These are phyloP conservation scores for Drosophila navojoa DNA, from an alignment of 1,140 invertebrate genomes.

Conservation along the genomic window DNA sequence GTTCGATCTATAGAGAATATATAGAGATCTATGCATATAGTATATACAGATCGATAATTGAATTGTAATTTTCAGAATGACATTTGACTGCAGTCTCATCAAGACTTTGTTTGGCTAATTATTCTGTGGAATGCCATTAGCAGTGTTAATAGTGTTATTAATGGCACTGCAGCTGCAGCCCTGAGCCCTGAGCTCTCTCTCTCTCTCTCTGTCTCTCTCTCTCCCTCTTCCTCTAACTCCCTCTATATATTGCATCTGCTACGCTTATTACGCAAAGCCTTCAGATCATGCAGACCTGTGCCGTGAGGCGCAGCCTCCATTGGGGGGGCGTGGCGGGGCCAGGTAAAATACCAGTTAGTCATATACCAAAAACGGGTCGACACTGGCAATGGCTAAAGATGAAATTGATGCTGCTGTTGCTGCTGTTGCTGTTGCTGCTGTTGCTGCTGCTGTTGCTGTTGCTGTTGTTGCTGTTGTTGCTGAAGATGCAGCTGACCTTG, in stretches of 20 bases:
- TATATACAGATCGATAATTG: not conserved
- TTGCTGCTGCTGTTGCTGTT: not conserved
- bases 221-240: too few relatives aligned
- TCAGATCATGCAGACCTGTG: not conserved
- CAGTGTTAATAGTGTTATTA: constrained; percentile 36
- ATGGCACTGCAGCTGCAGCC: constrained; percentile 45
- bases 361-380: constrained; percentile 47
- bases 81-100: constrained; percentile 27
- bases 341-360: constrained; percentile 68
- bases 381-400: constrained; percentile 39
- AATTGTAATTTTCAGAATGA: constrained; percentile 26
- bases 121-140: constrained; percentile 20
- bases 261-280: constrained; percentile 60
- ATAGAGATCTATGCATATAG: too few relatives aligned
- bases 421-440: not conserved
- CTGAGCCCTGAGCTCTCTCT: constrained; percentile 12
- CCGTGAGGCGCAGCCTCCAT: too few relatives aligned
- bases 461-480: constrained; percentile 1
- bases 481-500: constrained; percentile 79
- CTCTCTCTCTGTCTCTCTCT: too few relatives aligned
- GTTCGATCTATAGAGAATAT: too few relatives aligned
- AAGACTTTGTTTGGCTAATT: constrained; percentile 25
- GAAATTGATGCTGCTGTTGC: not conserved
- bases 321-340: not conserved
- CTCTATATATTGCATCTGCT: constrained; percentile 19